phyloP scores from a whole-genome alignment of 1,140 invertebrate genomes.

The Drosophila biarmipes region DNA sequence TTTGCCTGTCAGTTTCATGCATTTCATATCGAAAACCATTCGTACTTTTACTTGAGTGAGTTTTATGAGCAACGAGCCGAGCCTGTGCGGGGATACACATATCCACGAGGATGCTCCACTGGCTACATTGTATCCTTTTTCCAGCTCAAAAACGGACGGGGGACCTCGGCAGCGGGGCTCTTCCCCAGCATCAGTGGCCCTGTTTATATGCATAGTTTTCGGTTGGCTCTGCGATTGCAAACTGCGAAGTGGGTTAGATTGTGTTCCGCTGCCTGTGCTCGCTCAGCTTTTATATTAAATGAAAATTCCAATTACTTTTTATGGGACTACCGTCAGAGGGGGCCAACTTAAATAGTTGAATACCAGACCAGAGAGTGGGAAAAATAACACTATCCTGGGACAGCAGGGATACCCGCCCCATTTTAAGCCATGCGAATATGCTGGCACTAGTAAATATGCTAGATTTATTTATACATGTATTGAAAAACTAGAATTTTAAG shows the following conservation, averaged over 20 bases:
- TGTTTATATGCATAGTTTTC: slow-evolving; percentile 72
- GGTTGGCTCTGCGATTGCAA: slow-evolving; percentile 44
- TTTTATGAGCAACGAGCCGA: slow-evolving; percentile 77
- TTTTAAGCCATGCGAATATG: not conserved
- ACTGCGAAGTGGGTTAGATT: slow-evolving; percentile 67
- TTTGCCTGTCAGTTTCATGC: slow-evolving; percentile 81
- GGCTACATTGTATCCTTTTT: slow-evolving; percentile 69
- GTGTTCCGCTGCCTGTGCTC: slow-evolving; percentile 30
- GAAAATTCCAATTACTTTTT: slow-evolving; percentile 82
- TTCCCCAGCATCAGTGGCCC: slow-evolving; percentile 64
- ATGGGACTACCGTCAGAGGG: slow-evolving; percentile 54
- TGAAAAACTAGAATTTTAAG: not conserved
- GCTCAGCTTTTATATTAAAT: slow-evolving; percentile 70
- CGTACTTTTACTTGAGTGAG: slow-evolving; percentile 83
- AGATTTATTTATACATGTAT: not conserved
- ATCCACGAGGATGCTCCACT: slow-evolving; percentile 77
- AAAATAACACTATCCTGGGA: not conserved
- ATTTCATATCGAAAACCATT: slow-evolving; percentile 83
- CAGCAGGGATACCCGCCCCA: not conserved
- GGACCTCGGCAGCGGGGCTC: not conserved
- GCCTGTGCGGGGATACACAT: slow-evolving; percentile 52
- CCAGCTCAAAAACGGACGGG: slow-evolving; percentile 20
- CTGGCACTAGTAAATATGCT: not conserved
- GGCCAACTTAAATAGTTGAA: slow-evolving; percentile 19
- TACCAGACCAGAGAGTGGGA: not conserved